Percentiles rank a stretch among this genome's conserved stretches.
These are phyloP conservation scores for Mustelus asterias DNA, from an alignment of 2,113 vertebrate genomes.

Conservation along the genomic window DNA sequence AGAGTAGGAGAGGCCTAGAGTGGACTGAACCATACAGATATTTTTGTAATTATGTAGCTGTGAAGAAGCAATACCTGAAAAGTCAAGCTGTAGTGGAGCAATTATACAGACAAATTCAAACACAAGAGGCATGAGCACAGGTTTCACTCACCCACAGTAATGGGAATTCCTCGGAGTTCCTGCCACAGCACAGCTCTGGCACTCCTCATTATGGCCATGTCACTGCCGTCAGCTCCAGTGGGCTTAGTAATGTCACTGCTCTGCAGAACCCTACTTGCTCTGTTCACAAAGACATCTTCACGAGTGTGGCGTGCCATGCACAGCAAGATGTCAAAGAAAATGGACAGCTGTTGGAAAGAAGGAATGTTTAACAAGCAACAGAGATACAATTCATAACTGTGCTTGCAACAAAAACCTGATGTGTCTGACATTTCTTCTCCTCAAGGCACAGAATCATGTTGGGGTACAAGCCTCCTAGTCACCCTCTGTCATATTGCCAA, in stretches of 20 bases:
- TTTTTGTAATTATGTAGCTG: neutral
- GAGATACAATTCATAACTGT: neutral
- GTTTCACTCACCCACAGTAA: constrained; percentile 64
- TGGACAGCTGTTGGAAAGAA: constrained; percentile 66
- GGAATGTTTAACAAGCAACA: neutral
- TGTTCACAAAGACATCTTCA: constrained; percentile 62
- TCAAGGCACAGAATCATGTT: neutral
- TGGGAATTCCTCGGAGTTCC: constrained; percentile 61
- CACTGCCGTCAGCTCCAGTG: constrained; percentile 41
- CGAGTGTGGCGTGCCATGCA: constrained; percentile 71
- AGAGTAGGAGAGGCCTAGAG: neutral
- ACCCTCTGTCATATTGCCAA: neutral
- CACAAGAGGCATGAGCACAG: too few relatives aligned
- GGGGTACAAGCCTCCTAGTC: neutral
- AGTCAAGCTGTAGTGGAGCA: neutral
- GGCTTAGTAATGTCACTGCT: constrained; percentile 41
- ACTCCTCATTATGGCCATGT: constrained; percentile 45
- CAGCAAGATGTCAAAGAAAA: constrained; percentile 85
- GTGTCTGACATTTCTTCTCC: neutral
- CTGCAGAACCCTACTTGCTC: constrained; percentile 41
- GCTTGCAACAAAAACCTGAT: neutral
- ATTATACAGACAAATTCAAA: neutral
- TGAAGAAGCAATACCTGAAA: neutral
- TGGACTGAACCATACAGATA: too few relatives aligned
- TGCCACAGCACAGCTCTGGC: constrained; percentile 74